These are phyloP conservation scores for Tachysurus fulvidraco DNA, from an alignment of 2,113 vertebrate genomes.

Conservation along the genomic window DNA sequence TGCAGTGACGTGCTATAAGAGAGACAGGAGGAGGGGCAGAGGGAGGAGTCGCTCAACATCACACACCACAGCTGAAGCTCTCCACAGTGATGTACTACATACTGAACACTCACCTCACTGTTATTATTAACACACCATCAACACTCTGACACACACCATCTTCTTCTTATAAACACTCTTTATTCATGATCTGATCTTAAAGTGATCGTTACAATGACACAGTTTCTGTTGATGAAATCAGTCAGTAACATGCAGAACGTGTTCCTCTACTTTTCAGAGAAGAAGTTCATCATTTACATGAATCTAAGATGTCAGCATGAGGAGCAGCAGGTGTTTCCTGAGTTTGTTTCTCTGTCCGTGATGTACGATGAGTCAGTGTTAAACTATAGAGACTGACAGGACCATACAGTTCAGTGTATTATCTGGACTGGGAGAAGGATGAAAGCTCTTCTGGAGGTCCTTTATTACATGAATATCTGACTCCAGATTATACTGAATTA, in stretches of 20 bases:
- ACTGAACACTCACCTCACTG: not conserved
- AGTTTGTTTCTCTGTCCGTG: not conserved
- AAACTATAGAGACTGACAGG: not conserved
- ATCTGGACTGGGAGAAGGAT: not conserved
- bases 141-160: not conserved
- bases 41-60: not conserved
- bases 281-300: not conserved
- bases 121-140: not conserved
- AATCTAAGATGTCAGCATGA: not conserved
- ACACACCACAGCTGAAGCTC: not conserved
- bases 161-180: not conserved
- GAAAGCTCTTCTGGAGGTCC: no score
- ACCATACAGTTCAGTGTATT: not conserved
- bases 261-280: not conserved
- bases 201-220: not conserved
- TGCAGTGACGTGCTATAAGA: no score
- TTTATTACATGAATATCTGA: not conserved
- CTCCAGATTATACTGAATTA: not conserved
- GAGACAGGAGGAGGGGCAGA: not conserved
- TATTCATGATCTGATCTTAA: not conserved
- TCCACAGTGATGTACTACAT: not conserved
- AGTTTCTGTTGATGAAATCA: not conserved
- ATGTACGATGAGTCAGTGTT: not conserved
- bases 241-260: not conserved
- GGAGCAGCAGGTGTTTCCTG: slow-evolving; percentile 17